Evolutionary conservation across 2,888 invertebrate species (phyloP).

Genomic region (Entomobrya multifasciata): DNA sequence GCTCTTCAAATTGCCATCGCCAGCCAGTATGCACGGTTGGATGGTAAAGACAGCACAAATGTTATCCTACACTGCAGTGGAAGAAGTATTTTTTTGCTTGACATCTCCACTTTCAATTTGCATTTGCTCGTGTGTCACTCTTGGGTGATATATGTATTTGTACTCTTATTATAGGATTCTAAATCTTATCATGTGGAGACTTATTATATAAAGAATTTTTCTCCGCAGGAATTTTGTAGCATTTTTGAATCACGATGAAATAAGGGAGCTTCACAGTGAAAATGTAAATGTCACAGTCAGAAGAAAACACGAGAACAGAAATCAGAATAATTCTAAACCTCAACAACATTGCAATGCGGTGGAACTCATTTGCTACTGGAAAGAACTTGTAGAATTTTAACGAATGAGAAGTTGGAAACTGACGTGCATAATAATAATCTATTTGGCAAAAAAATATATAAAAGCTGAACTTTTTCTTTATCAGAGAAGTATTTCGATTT

Average conservation of each 20-base stretch:
- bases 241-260: constrained; percentile 1
- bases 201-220: not conserved
- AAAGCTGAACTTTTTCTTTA: not conserved
- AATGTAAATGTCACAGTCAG: constrained; percentile 67
- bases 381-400: constrained; percentile 62
- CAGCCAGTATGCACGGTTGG: constrained; percentile 30
- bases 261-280: not conserved
- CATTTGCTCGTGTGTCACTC: constrained; percentile 64
- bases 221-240: not conserved
- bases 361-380: constrained; percentile 26
- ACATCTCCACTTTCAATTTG: constrained; percentile 65
- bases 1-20: not conserved
- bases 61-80: constrained; percentile 30
- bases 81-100: constrained; percentile 40
- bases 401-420: constrained; percentile 49
- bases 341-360: not conserved
- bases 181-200: not conserved
- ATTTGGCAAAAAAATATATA: constrained; percentile 43
- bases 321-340: constrained; percentile 39
- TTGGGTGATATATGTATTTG: constrained; percentile 47
- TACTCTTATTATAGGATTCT: not conserved
- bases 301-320: constrained; percentile 45
- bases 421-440: constrained; percentile 48
- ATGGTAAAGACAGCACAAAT: constrained; percentile 43
- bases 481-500: not conserved